Conservation (phyloP, 2,797 vertebrate species). For the Rachycentron canadum region DNA sequence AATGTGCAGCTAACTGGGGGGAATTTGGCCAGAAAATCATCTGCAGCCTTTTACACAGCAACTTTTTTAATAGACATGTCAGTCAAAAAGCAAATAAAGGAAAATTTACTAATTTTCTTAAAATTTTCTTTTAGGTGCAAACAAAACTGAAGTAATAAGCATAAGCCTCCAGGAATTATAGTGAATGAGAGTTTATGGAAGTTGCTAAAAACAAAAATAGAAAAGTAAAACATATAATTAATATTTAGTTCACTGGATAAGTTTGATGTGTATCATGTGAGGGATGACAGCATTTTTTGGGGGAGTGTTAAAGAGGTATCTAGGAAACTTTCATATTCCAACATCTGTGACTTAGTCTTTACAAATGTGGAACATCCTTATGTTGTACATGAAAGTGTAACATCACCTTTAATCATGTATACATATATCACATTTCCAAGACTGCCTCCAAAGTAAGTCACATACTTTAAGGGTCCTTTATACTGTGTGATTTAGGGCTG, state of each 20-base stretch:
- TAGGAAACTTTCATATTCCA: not conserved
- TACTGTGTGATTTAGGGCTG: not conserved
- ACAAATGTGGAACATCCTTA: not conserved
- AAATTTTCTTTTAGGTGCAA: not conserved
- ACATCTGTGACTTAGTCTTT: not conserved
- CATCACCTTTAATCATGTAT: not conserved
- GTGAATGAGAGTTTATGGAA: not conserved
- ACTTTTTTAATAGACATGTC: not conserved
- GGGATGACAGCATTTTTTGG: not conserved
- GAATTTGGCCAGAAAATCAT: slow-evolving; percentile 28
- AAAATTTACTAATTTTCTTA: not conserved
- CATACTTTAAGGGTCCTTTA: not conserved
- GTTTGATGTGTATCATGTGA: not conserved
- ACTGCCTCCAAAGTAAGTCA: too few relatives aligned
- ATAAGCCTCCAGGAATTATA: too few relatives aligned
- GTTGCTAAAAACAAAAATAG: not conserved
- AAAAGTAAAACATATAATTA: not conserved
- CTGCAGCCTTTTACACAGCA: not conserved
- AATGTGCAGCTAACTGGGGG: slow-evolving; percentile 22
- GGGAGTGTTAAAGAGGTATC: not conserved
- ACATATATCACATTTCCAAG: not conserved
- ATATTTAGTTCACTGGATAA: not conserved
- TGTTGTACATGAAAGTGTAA: slow-evolving; percentile 7
- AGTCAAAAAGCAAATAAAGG: not conserved
- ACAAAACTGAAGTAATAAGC: too few relatives aligned